Percentiles rank a stretch among this genome's conserved stretches.
These are phyloP conservation scores for Apteryx mantelli DNA, from an alignment of 2,113 vertebrate species.

Conservation along the genomic window DNA sequence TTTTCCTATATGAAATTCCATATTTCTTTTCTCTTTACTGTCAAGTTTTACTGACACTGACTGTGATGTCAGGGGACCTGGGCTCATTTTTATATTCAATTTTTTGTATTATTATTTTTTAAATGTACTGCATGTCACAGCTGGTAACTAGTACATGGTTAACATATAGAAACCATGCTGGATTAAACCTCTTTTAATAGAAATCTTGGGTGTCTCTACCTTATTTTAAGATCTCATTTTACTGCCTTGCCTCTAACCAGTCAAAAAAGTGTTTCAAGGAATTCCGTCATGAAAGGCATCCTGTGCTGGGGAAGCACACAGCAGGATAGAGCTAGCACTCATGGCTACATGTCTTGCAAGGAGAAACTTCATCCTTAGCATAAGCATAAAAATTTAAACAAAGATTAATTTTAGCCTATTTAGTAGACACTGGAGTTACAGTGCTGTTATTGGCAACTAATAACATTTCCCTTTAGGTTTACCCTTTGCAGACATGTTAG, in stretches of 20 bases:
- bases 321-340: not conserved
- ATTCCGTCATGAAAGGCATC: not conserved
- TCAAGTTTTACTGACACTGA: slow-evolving; percentile 7
- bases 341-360: not conserved
- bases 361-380: not conserved
- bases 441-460: not conserved
- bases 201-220: not conserved
- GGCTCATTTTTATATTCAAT: slow-evolving; percentile 37
- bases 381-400: not conserved
- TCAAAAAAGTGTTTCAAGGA: not conserved
- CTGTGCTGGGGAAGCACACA: not conserved
- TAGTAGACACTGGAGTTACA: not conserved
- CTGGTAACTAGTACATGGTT: slow-evolving; percentile 28
- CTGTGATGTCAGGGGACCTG: slow-evolving; percentile 51
- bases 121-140: slow-evolving; percentile 69
- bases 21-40: not conserved
- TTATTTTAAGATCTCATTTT: not conserved
- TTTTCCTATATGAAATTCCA: not conserved
- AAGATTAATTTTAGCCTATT: not conserved
- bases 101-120: slow-evolving; percentile 42
- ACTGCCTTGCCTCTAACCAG: not conserved
- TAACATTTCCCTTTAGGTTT: not conserved
- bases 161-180: slow-evolving; percentile 52
- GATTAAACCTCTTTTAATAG: slow-evolving; percentile 70
- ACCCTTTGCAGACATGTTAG: not conserved